Evolutionary conservation across 2,113 vertebrate genomes (phyloP), one percentile per base, ranked within the genome.

Genomic region (Gnathonemus longibarbis): DNA sequence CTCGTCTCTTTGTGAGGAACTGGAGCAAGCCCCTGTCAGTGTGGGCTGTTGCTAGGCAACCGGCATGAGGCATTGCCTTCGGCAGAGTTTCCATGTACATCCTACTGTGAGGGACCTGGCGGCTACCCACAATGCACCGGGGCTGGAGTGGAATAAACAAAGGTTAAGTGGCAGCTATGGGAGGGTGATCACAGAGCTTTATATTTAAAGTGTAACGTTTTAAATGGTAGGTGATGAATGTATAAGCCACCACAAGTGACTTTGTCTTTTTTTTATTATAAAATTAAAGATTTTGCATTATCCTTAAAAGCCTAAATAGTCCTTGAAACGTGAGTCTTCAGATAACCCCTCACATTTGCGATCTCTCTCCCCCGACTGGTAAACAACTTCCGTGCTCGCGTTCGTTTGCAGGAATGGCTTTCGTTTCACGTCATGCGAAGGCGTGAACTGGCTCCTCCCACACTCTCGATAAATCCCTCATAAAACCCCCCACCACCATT

Each of bases 171-270:
- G 89, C 91, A 90, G 93, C 93, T 90, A 91, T 90, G 90, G 62
- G 90, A 91, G 92, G 90, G 92, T 91, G 91, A 87, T 91, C 77
- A 62, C 92, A 89, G 89, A 88, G 48, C 35, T 70, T 89, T 50
- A 85, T 89, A 56, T 90, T 50, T 62, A 39, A 7, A 13, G 39
- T 39, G 42, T 19, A 66, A 89, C 83, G 27, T 58, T 93, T 87
- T 15, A 46, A 92, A 91, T 87, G 90, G 92, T 93, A 92, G 92
- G 91, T 92, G 93, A 91, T 91, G 92, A 95, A 95, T 95, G 94
- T 95, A 94, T 94, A 91, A 93, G 94, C 93, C 94, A 95, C 95
- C 94, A 92, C 92, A 94, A 94, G 94, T 94, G 94, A 94, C 95
- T 95, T 35, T 56, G 52, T 39, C 94, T 91, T 91, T 93, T 91